Conservation (phyloP, 2,113 vertebrate genomes). For the Zeus faber region DNA sequence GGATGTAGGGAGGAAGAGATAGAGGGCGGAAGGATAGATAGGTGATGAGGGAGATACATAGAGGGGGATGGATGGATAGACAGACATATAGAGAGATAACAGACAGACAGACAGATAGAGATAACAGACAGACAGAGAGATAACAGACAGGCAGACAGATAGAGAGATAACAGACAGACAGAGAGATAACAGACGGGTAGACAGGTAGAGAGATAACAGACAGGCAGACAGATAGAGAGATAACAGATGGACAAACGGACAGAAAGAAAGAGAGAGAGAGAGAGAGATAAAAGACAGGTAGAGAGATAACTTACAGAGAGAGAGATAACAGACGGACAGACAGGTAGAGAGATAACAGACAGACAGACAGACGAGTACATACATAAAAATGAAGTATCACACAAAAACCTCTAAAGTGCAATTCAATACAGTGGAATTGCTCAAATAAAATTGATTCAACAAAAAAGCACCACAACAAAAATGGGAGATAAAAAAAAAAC, state of each 20-base stretch:
- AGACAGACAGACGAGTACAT: slow-evolving; percentile 10
- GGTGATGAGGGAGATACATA: background rate
- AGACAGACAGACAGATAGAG: background rate
- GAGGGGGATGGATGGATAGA: background rate
- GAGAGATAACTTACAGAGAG: background rate
- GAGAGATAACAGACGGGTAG: background rate
- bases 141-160: background rate
- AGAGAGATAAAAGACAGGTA: background rate
- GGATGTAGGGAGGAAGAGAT: background rate
- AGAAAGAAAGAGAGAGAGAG: background rate
- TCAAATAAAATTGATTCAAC: no score
- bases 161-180: background rate
- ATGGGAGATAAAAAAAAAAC: background rate
- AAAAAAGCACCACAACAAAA: no score
- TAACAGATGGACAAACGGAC: background rate
- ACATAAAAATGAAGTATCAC: slow-evolving; percentile 1
- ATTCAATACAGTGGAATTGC: no score
- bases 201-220: background rate
- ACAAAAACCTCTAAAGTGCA: background rate
- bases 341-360: background rate
- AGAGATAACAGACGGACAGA: no score
- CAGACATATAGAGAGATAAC: background rate
- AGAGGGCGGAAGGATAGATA: background rate
- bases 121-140: slow-evolving; percentile 2
- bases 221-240: background rate